Evolutionary conservation across 2,113 vertebrate genomes (phyloP), one percentile per base, ranked within the genome.

Genomic region (Antennarius striatus): DNA sequence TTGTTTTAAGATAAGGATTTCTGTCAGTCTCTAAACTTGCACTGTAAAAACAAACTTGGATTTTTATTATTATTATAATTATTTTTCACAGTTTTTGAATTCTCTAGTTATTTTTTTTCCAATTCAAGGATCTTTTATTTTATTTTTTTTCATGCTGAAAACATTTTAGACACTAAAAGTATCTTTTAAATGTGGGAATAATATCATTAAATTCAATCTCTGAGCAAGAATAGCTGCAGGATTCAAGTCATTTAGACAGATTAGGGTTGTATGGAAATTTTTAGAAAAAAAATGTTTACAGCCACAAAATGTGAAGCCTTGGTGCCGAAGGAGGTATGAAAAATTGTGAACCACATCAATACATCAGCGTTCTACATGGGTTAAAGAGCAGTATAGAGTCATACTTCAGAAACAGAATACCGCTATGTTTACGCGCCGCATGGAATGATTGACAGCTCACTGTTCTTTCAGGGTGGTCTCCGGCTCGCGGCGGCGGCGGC

Each of bases 391-490:
- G 68, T 75, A 56, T 32, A 5, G 11, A 63, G 68, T 5, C 9
- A 55, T 67, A 47, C 58, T 46, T 56, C 45, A 67, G 22, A 82
- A 81, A 84, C 73, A 58, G 69, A 80, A 80, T 28, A 57, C 64
- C 58, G 62, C 60, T 12, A 9, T 78, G 80, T 83, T 85, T 81
- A 80, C 47, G 46, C 58, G 13, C 51, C 32, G 47, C 75, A 67
- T 64, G 67, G 71, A 36, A 73, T 90, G 90, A 92, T 56, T 91
- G 90, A 88, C 92, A 87, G 83, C 64, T 79, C 75, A 29, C 68
- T 68, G 1, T 68, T 77, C 75, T 63, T 43, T 78, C 75, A 89
- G 92, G 91, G 90, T 93, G 92, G 91, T 92, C 91, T 74, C 15
- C 2, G 32, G n/a, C 61, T 62, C 29, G 60, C 13, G 55, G 47